phyloP scores from a whole-genome alignment of 1,140 invertebrate species.

The Drepana arcuata region DNA sequence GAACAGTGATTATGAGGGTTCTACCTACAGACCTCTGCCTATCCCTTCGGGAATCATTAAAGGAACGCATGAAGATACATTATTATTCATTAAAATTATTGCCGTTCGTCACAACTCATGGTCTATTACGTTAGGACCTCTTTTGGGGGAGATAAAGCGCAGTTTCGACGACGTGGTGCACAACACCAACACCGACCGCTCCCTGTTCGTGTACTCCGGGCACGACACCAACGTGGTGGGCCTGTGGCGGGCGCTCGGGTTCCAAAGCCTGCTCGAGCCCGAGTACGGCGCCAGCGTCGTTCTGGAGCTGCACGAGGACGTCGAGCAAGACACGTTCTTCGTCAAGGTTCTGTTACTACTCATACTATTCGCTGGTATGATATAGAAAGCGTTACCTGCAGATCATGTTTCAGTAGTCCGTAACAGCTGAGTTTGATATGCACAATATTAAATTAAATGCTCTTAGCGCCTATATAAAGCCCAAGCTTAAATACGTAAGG shows the following conservation, averaged over 20 bases:
- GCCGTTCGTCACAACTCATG: too few relatives aligned
- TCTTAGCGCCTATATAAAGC: too few relatives aligned
- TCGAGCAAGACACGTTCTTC: conserved; percentile 46
- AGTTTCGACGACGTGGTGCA: conserved; percentile 24
- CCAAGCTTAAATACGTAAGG: too few relatives aligned
- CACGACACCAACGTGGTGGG: conserved; percentile 84
- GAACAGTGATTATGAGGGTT: too few relatives aligned
- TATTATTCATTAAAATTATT: too few relatives aligned
- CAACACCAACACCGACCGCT: conserved; percentile 29
- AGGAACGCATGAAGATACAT: too few relatives aligned
- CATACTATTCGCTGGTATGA: conserved; percentile 60
- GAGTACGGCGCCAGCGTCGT: conserved; percentile 80
- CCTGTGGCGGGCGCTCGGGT: conserved; percentile 78
- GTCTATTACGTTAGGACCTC: conserved; percentile 70
- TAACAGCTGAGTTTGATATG: too few relatives aligned
- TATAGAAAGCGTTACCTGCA: conserved; percentile 55
- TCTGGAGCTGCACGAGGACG: conserved; percentile 76
- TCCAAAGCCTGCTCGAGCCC: conserved; percentile 76
- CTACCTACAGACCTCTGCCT: too few relatives aligned
- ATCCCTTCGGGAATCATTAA: too few relatives aligned
- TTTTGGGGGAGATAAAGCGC: conserved; percentile 61
- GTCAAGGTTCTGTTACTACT: conserved; percentile 35
- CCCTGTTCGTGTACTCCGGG: conserved; percentile 73
- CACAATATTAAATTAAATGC: too few relatives aligned
- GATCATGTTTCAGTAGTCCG: too few relatives aligned